Percentiles rank a stretch among this genome's conserved stretches.
Conservation (phyloP, 1,140 invertebrate genomes). For the Pseudomyrmex sp. region DNA sequence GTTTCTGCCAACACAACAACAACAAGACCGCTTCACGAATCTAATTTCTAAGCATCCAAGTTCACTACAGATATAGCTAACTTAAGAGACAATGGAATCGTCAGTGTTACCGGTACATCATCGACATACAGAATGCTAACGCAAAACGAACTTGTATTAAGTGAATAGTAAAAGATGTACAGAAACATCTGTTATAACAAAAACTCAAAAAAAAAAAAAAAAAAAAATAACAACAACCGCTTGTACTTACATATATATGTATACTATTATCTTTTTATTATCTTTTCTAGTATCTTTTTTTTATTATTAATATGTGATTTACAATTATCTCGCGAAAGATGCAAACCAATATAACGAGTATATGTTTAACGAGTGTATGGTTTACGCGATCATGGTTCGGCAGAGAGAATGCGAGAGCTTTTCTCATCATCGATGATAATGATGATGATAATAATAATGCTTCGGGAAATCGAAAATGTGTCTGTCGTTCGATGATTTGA, state of each 20-base stretch:
- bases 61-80: conserved; percentile 76
- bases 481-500: not conserved
- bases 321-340: too few species aligned
- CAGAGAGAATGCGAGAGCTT: not conserved
- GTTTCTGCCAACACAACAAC: conserved; percentile 87
- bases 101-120: not conserved
- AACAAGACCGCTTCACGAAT: conserved; percentile 84
- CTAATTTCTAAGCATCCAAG: conserved; percentile 84
- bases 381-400: not conserved
- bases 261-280: too few species aligned
- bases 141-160: not conserved
- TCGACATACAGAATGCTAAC: not conserved
- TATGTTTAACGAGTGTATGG: not conserved
- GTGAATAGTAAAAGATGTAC: too few species aligned
- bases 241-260: not conserved
- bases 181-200: too few species aligned
- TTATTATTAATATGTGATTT: too few species aligned
- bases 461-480: not conserved
- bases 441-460: not conserved
- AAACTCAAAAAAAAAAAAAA: too few species aligned
- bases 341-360: not conserved
- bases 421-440: not conserved
- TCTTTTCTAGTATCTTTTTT: too few species aligned
- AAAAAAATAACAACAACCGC: not conserved
- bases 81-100: conserved; percentile 81